Base-by-base conservation (phyloP, 2,113 vertebrate genomes). In the Alectura lathami region DNA sequence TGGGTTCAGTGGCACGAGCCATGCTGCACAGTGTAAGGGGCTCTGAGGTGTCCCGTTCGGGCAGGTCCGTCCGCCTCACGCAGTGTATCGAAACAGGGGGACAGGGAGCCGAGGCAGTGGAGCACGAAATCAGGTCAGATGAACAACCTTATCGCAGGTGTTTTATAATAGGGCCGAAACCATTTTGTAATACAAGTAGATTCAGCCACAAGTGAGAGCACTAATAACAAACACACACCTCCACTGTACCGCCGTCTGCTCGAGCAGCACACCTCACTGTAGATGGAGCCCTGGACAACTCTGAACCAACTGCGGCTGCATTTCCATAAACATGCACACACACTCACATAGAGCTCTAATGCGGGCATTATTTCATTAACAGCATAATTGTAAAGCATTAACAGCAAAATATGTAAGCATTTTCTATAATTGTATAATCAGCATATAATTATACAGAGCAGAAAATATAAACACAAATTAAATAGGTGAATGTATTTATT, bases 401-500 rank as follows among this genome's bases (percentile, higher is more conserved):
- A n/a, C n/a, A n/a, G 86, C 77, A 79, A 93, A 95, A 91, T 22
- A 88, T 43, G 59, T 73, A 85, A 90, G 86, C 50, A 75, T 94
- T 88, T 92, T 95, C 88, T 84, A 2, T 92, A 94, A 95, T 88
- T 88, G 91, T 88, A 93, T 92, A 94, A 95, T 95, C 86, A 94
- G 47, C 40, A 38, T 48, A 66, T 92, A 96, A 96, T 96, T 94
- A 95, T 42, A 78, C 0, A 43, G 42, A 70, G 80, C 23, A 47
- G 56, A 90, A 96, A 91, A 83, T 83, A 86, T 93, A 96, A 96
- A 95, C 92, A 95, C 86, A 27, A 47, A 90, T 95, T 96, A 92
- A 86, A 91, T 89, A 96, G 95, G 95, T 96, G 94, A 96, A 74
- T 68, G 83, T 43, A 84, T 83, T 88, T 84, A 83, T 90, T 94